These are phyloP conservation scores for Alectura lathami DNA, from an alignment of 2,113 vertebrate genomes.

Conservation along the genomic window DNA sequence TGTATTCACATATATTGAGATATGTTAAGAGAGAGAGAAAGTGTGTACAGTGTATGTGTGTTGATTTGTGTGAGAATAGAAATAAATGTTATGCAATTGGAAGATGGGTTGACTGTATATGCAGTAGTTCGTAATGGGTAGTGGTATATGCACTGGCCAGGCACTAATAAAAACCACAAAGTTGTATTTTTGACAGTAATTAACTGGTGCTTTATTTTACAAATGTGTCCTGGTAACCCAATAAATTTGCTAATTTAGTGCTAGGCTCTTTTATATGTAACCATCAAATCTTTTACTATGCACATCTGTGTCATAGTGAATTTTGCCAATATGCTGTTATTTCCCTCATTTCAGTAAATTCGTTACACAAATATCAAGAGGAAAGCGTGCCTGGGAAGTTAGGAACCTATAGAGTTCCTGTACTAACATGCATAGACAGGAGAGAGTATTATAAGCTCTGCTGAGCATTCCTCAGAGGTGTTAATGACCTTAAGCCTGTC, in stretches of 20 bases:
- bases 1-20: background rate
- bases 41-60: background rate
- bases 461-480: slow-evolving; percentile 61
- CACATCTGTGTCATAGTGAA: background rate
- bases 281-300: slow-evolving; percentile 25
- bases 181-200: background rate
- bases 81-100: background rate
- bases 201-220: slow-evolving; percentile 29
- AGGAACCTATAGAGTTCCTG: background rate
- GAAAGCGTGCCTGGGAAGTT: background rate
- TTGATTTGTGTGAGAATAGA: background rate
- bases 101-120: background rate
- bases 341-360: slow-evolving; percentile 60
- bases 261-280: slow-evolving; percentile 17
- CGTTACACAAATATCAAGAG: background rate
- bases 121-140: background rate
- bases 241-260: slow-evolving; percentile 20
- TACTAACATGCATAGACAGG: slow-evolving; percentile 17
- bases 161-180: background rate
- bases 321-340: slow-evolving; percentile 16
- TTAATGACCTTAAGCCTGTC: slow-evolving; percentile 73
- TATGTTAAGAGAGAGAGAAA: background rate
- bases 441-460: background rate
- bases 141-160: background rate
- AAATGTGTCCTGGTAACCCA: slow-evolving; percentile 18